A percentile compares a stretch with the other conserved stretches of the same genome.
Conservation (phyloP, 2,888 invertebrate genomes). For the Tyria jacobaeae region DNA sequence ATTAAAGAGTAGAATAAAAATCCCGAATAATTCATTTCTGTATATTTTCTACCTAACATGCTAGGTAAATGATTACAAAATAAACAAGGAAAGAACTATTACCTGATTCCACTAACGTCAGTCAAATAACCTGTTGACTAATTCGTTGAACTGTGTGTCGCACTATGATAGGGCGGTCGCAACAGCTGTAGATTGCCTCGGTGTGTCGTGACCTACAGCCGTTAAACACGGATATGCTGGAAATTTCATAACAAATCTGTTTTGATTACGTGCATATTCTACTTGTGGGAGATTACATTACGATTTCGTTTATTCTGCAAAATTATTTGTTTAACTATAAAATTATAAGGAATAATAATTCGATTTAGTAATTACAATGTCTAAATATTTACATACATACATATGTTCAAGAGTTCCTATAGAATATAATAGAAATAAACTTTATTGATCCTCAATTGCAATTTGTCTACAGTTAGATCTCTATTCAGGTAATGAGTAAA, state of each 20-base stretch:
- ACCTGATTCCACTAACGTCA: not conserved
- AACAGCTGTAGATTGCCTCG: slow-evolving; percentile 60
- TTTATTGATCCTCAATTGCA: too few species aligned
- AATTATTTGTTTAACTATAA: not conserved
- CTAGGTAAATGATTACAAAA: too few species aligned
- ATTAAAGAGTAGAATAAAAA: too few species aligned
- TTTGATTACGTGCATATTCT: slow-evolving; percentile 11
- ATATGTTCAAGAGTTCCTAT: too few species aligned
- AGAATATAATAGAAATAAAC: too few species aligned
- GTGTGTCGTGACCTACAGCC: slow-evolving; percentile 57
- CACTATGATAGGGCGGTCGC: slow-evolving; percentile 54
- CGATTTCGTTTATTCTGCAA: slow-evolving; percentile 4
- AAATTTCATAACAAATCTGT: slow-evolving; percentile 33
- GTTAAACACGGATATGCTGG: slow-evolving; percentile 52
- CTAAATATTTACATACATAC: too few species aligned
- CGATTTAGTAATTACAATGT: too few species aligned
- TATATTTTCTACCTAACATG: too few species aligned
- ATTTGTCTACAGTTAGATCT: too few species aligned
- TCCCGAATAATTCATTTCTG: too few species aligned
- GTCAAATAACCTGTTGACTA: not conserved
- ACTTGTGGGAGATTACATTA: slow-evolving; percentile 17
- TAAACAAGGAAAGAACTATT: too few species aligned
- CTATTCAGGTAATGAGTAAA: too few species aligned
- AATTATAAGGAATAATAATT: not conserved
- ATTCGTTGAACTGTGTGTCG: slow-evolving; percentile 38